Evolutionary conservation across 2,888 invertebrate species (phyloP).

Genomic region (Andrena hattorfiana): DNA sequence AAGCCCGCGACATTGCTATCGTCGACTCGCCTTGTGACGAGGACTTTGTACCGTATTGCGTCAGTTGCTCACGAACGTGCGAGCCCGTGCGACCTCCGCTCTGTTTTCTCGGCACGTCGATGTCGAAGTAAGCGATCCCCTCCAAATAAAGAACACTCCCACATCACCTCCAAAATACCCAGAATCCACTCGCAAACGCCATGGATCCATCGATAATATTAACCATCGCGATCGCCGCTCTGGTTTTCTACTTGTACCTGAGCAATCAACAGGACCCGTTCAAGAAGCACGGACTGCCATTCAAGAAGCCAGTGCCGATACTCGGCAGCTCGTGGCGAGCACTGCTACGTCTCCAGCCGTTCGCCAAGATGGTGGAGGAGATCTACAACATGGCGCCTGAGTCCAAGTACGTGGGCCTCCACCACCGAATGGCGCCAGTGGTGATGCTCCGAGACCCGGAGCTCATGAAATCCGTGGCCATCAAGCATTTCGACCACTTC

Average conservation of each 20-base stretch:
- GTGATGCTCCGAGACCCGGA: conserved; percentile 77
- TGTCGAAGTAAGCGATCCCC: not conserved
- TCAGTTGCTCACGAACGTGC: conserved; percentile 10
- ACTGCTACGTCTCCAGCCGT: conserved; percentile 30
- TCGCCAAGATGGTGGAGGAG: conserved; percentile 37
- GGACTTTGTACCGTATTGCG: conserved; percentile 21
- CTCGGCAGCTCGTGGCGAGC: conserved; percentile 59
- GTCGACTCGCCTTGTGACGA: not conserved
- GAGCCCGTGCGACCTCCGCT: not conserved
- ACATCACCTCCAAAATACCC: no score
- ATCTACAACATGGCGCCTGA: conserved; percentile 59
- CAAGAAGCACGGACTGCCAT: conserved; percentile 59
- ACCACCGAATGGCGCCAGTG: conserved; percentile 68
- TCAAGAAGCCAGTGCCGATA: conserved; percentile 48
- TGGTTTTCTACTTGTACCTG: conserved; percentile 6
- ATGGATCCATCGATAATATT: conserved; percentile 39
- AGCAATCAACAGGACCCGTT: conserved; percentile 29
- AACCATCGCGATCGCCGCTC: not conserved
- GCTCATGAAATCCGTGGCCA: conserved; percentile 76
- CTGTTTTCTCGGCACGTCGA: not conserved
- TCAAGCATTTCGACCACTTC: conserved; percentile 71
- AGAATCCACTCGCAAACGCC: not conserved
- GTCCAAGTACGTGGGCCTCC: conserved; percentile 73
- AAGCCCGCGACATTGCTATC: not conserved
- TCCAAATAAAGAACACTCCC: no score